Conservation (phyloP, 1,140 invertebrate species). For the Megalonaias nervosa region DNA sequence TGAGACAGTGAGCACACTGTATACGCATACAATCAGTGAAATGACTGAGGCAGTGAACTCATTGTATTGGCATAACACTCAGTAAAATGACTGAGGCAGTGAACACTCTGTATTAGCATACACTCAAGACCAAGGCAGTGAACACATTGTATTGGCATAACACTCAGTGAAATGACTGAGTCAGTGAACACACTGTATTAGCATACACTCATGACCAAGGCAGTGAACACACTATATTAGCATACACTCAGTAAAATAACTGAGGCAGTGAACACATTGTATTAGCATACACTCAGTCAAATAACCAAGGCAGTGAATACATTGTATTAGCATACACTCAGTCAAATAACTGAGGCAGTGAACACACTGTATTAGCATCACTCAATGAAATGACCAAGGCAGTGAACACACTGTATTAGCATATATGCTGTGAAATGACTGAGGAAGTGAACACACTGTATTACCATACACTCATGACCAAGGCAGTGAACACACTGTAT, state of each 20-base stretch:
- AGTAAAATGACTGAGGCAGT: neutral
- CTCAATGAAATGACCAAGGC: too few species aligned
- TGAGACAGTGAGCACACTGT: neutral
- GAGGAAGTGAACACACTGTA: too few species aligned
- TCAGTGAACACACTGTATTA: neutral
- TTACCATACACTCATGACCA: too few species aligned
- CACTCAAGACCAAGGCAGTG: neutral
- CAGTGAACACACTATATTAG: neutral
- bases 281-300: slow-evolving; percentile 10
- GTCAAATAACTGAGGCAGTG: too few species aligned
- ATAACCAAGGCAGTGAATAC: too few species aligned
- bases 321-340: too few species aligned
- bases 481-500: too few species aligned
- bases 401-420: too few species aligned
- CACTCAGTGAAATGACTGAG: too few species aligned
- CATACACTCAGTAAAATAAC: slow-evolving; percentile 11
- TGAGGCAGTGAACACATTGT: neutral
- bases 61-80: neutral
- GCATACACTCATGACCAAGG: neutral
- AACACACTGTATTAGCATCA: too few species aligned
- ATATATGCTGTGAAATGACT: too few species aligned
- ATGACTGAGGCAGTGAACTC: too few species aligned
- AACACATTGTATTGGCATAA: neutral
- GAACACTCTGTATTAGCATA: neutral
- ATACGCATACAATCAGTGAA: neutral